Evolutionary conservation across 2,113 vertebrate species (phyloP).

Genomic region (Bubalus kerabau): DNA sequence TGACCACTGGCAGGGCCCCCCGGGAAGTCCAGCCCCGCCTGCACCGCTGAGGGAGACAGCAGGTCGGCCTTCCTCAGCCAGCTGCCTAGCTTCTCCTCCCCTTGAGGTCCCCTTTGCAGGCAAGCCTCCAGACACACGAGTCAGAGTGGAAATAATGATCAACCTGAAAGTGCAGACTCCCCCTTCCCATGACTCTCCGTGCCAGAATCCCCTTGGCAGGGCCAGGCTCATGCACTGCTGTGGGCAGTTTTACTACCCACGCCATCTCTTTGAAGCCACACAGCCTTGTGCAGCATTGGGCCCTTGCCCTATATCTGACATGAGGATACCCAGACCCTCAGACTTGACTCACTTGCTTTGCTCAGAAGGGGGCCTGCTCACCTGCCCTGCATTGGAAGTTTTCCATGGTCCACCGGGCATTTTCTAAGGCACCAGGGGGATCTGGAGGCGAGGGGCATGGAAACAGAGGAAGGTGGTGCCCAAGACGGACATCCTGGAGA

Average conservation of each 20-base stretch:
- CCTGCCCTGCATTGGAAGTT: not conserved
- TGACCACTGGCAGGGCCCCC: not conserved
- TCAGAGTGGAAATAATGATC: not conserved
- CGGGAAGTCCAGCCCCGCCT: not conserved
- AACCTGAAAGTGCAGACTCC: not conserved
- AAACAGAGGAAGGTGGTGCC: not conserved
- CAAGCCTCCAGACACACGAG: not conserved
- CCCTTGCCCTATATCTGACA: rapidly evolving
- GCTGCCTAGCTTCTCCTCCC: not conserved
- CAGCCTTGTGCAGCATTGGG: rapidly evolving
- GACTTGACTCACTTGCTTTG: not conserved
- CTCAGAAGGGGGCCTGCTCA: not conserved
- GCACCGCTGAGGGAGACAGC: rapidly evolving
- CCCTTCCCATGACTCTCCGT: not conserved
- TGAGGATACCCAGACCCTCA: not conserved
- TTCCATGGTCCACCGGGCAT: not conserved
- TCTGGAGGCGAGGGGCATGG: not conserved
- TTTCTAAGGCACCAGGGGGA: not conserved
- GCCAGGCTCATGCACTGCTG: too few relatives aligned
- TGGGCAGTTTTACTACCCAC: not conserved
- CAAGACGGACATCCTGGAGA: not conserved
- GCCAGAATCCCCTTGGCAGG: not conserved
- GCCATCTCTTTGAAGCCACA: not conserved
- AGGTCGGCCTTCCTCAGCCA: not conserved
- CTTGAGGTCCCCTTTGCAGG: not conserved